phyloP scores from a whole-genome alignment of 2,888 invertebrate genomes.

The Imbricaverruca yamaguchii region DNA sequence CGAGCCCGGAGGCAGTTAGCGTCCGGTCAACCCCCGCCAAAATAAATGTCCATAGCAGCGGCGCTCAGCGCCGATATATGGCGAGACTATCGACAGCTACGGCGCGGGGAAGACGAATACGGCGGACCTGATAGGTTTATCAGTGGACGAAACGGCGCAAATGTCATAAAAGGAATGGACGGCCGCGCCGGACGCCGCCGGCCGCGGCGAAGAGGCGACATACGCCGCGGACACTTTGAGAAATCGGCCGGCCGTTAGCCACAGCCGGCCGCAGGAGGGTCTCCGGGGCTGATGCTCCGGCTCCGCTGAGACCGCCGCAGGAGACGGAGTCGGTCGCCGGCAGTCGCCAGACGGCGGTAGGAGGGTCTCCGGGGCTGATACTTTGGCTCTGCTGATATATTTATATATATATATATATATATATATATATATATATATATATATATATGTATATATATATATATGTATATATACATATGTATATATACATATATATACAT shows the following conservation, averaged over 20 bases:
- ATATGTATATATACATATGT: no score
- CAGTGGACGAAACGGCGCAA: neutral
- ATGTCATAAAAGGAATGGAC: constrained; percentile 18
- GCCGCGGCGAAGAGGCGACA: constrained; percentile 4
- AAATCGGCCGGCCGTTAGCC: neutral
- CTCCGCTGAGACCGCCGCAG: neutral
- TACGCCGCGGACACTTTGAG: constrained; percentile 8
- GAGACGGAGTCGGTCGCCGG: neutral
- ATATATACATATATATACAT: no score
- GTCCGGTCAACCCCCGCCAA: constrained; percentile 15
- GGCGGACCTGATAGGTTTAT: constrained; percentile 13
- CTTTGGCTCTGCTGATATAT: no score
- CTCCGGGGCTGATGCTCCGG: no score
- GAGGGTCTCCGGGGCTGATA: neutral
- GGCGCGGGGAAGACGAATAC: constrained; percentile 17
- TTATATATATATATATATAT: no score
- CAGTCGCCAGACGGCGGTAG: neutral
- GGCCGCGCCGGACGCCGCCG: neutral
- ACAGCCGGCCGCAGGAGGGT: neutral
- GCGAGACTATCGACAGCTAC: constrained; percentile 6
- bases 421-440: no score
- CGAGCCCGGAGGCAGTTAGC: neutral
- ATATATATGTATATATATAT: no score
- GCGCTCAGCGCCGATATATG: neutral
- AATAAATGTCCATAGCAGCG: constrained; percentile 20